phyloP scores from a whole-genome alignment of 2,888 invertebrate genomes.

The Spodoptera picta region DNA sequence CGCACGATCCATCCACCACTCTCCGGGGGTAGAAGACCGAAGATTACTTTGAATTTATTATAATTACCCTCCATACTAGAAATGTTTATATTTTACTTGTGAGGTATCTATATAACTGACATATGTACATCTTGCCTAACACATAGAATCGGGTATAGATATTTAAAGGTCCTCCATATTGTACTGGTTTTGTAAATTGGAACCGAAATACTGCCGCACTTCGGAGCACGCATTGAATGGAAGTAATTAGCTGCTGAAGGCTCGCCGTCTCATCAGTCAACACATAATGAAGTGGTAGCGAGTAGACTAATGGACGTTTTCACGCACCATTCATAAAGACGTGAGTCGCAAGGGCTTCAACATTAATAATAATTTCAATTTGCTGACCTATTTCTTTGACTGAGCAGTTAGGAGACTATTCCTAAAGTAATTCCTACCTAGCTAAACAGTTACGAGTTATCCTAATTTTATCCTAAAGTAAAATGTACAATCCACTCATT shows the following conservation, averaged over 20 bases:
- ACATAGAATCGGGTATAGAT: no score
- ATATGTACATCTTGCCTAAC: not conserved
- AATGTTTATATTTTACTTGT: constrained; percentile 29
- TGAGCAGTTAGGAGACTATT: no score
- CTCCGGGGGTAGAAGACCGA: constrained; percentile 50
- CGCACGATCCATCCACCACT: constrained; percentile 53
- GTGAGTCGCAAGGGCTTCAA: constrained; percentile 4
- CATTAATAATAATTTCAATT: constrained; percentile 9
- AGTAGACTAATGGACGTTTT: constrained; percentile 32
- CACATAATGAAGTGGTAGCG: constrained; percentile 30
- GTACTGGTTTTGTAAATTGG: constrained; percentile 4
- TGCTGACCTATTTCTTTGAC: no score
- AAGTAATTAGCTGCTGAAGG: constrained; percentile 40
- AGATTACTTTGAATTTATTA: constrained; percentile 54
- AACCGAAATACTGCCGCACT: constrained; percentile 5
- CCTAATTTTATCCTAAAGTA: no score
- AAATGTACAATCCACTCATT: no score
- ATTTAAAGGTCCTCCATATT: no score
- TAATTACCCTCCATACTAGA: constrained; percentile 46
- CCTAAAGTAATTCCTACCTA: no score
- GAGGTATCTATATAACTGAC: constrained; percentile 14
- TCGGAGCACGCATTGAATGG: constrained; percentile 36
- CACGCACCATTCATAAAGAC: constrained; percentile 39
- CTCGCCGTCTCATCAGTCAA: constrained; percentile 34
- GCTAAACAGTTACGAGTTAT: no score